Evolutionary conservation across 2,113 vertebrate species (phyloP).

Genomic region (Zapornia atra): DNA sequence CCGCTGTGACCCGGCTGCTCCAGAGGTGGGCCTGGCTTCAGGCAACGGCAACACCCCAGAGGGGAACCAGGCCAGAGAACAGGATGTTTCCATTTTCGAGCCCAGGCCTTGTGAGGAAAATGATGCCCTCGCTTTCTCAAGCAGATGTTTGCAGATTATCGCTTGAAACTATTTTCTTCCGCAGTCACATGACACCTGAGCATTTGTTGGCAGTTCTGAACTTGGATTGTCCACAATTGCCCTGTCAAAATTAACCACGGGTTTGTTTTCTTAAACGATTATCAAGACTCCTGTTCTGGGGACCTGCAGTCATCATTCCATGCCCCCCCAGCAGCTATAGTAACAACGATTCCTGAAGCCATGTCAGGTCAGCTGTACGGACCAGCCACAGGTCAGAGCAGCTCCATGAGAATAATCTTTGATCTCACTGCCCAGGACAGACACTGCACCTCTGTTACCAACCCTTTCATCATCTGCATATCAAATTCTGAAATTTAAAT

Average conservation of each 20-base stretch:
- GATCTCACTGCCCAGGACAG: background rate
- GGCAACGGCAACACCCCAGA: rapidly evolving
- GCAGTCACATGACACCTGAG: background rate
- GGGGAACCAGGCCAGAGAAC: background rate
- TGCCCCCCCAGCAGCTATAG: background rate
- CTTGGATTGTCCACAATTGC: rapidly evolving
- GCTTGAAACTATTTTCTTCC: background rate
- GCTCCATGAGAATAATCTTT: background rate
- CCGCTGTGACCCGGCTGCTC: background rate
- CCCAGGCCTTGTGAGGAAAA: background rate
- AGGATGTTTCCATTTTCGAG: background rate
- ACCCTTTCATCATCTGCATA: too few relatives aligned
- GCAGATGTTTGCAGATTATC: too few relatives aligned
- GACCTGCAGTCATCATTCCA: rapidly evolving
- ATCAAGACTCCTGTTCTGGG: background rate
- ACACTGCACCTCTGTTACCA: background rate
- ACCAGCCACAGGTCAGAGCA: background rate
- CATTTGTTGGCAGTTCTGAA: rapidly evolving
- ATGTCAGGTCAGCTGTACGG: too few relatives aligned
- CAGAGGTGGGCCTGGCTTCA: rapidly evolving
- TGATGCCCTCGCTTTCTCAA: rapidly evolving
- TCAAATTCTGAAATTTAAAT: background rate
- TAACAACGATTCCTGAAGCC: background rate
- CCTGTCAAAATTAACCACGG: background rate
- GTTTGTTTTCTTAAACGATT: background rate